Percentiles rank a stretch among this genome's conserved stretches.
Evolutionary conservation across 2,888 invertebrate species (phyloP).

Genomic region (Drosophila tripunctata): DNA sequence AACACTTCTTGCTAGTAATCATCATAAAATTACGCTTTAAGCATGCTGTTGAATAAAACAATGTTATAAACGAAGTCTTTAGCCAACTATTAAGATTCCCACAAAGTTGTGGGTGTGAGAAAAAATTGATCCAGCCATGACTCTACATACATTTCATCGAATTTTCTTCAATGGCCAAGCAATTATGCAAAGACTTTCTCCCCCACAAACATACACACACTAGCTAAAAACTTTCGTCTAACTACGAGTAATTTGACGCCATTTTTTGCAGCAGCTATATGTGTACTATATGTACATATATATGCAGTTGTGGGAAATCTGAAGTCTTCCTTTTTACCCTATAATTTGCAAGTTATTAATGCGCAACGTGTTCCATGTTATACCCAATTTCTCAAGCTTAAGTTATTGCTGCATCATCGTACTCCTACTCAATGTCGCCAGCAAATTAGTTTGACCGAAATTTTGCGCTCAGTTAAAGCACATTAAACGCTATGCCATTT

Average conservation of each 20-base stretch:
- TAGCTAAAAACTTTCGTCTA: constrained; percentile 54
- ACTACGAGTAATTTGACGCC: constrained; percentile 58
- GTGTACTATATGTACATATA: too few relatives aligned
- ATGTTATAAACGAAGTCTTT: not conserved
- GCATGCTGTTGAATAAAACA: too few relatives aligned
- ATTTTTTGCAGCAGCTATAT: constrained; percentile 48
- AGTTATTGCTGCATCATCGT: constrained; percentile 24
- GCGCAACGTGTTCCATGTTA: constrained; percentile 58
- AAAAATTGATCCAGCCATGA: not conserved
- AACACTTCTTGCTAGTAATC: too few relatives aligned
- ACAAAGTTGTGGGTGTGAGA: too few relatives aligned
- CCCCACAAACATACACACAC: not conserved
- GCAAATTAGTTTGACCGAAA: constrained; percentile 64
- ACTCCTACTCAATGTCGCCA: constrained; percentile 28
- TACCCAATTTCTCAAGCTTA: constrained; percentile 46
- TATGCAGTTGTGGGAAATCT: constrained; percentile 11
- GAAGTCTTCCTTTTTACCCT: not conserved
- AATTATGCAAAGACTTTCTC: constrained; percentile 62
- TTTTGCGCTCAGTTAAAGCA: constrained; percentile 55
- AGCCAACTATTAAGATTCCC: not conserved
- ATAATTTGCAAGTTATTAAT: constrained; percentile 77
- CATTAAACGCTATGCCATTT: constrained; percentile 54
- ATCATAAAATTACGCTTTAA: too few relatives aligned
- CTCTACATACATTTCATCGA: constrained; percentile 1
- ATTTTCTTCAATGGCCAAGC: constrained; percentile 20